Conservation (phyloP, 2,797 vertebrate species). For the Catharus ustulatus region DNA sequence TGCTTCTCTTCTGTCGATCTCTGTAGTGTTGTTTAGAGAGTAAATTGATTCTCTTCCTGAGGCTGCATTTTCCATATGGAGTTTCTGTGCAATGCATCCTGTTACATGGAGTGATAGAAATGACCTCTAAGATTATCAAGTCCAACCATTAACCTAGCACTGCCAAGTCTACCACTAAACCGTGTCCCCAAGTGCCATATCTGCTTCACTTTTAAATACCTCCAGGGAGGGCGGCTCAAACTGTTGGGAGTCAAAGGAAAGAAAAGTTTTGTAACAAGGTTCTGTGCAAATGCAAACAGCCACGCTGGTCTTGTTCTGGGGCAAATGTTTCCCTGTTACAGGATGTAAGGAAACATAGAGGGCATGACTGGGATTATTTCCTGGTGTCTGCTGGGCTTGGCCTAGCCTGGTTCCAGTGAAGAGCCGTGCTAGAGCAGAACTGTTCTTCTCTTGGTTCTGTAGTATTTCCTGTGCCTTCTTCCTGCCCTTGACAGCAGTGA, state of each 20-base stretch:
- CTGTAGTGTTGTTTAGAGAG: not conserved
- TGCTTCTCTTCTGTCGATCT: not conserved
- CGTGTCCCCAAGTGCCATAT: not conserved
- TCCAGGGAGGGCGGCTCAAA: not conserved
- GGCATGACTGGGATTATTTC: not conserved
- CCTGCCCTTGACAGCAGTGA: not conserved
- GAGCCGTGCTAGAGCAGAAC: not conserved
- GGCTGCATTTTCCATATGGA: not conserved
- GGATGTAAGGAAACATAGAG: not conserved
- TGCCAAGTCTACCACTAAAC: not conserved
- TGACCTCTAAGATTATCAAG: not conserved
- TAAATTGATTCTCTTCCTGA: not conserved
- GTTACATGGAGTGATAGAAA: not conserved
- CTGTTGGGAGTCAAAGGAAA: not conserved
- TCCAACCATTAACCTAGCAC: not conserved
- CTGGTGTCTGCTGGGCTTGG: not conserved
- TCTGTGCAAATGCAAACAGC: not conserved
- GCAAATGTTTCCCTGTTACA: not conserved
- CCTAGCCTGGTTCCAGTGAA: not conserved
- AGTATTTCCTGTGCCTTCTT: not conserved
- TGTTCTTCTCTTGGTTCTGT: not conserved
- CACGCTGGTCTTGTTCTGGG: not conserved
- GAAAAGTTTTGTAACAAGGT: not conserved
- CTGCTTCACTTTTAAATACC: not conserved
- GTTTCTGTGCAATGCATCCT: not conserved